Conservation (phyloP, 1,140 invertebrate genomes). For the Neodiprion pinetum region DNA sequence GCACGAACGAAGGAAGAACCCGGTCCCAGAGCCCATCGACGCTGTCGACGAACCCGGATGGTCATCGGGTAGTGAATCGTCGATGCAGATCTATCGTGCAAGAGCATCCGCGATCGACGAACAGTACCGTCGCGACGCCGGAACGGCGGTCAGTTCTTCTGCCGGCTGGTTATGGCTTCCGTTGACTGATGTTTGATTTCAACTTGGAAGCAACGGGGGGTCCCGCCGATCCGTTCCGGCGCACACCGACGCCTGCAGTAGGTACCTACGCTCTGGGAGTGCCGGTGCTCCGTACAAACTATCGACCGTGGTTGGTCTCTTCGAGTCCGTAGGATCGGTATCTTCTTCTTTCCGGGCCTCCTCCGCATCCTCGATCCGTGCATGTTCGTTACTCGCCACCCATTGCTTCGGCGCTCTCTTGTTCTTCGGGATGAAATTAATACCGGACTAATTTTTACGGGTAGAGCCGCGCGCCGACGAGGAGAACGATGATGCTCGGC, state of each 20-base stretch:
- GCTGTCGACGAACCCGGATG: too few species aligned
- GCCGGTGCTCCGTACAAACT: background rate
- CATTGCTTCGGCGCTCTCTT: background rate
- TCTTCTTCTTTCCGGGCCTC: background rate
- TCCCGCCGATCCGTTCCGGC: background rate
- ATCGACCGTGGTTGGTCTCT: too few species aligned
- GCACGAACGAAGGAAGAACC: too few species aligned
- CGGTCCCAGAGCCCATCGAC: too few species aligned
- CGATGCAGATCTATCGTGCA: background rate
- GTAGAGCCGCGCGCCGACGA: background rate
- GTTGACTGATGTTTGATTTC: conserved; percentile 7
- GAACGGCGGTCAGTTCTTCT: background rate
- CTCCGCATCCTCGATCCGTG: background rate
- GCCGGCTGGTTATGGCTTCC: background rate
- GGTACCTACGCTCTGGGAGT: background rate
- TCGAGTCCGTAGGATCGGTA: too few species aligned
- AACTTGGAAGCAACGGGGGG: background rate
- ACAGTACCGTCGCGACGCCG: background rate
- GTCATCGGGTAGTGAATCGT: background rate
- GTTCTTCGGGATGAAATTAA: background rate
- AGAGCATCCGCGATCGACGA: background rate
- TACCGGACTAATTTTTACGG: background rate
- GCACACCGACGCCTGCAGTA: background rate
- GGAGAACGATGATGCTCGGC: background rate
- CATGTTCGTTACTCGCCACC: background rate